Conservation (phyloP, 2,888 invertebrate species). For the Gonocerus acuteangulatus region DNA sequence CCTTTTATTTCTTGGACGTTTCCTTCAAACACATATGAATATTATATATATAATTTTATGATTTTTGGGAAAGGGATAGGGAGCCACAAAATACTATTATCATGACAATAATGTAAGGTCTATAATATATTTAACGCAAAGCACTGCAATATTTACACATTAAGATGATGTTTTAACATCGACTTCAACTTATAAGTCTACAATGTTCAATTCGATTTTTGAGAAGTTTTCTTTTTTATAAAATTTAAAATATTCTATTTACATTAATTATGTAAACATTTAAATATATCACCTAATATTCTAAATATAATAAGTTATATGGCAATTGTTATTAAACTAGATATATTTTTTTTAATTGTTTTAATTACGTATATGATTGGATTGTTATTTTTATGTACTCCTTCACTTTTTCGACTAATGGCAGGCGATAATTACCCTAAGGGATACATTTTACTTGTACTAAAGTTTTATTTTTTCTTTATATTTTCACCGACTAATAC, state of each 20-base stretch:
- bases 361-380: slow-evolving; percentile 36
- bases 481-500: slow-evolving; percentile 12
- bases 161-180: slow-evolving; percentile 24
- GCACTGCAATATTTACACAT: slow-evolving; percentile 30
- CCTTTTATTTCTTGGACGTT: neutral
- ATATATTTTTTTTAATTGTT: slow-evolving; percentile 29
- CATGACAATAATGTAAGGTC: neutral
- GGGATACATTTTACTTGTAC: slow-evolving; percentile 24
- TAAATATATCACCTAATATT: slow-evolving; percentile 34
- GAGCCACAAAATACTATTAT: neutral
- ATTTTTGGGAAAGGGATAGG: neutral
- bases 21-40: neutral
- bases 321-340: slow-evolving; percentile 34
- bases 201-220: slow-evolving; percentile 34
- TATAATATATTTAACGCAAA: slow-evolving; percentile 28
- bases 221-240: slow-evolving; percentile 33
- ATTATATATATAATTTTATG: neutral
- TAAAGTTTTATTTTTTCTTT: slow-evolving; percentile 6
- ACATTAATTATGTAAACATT: slow-evolving; percentile 34
- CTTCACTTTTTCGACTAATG: slow-evolving; percentile 17
- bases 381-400: slow-evolving; percentile 25
- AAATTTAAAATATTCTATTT: slow-evolving; percentile 40
- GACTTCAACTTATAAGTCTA: slow-evolving; percentile 15
- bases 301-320: slow-evolving; percentile 35
- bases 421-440: slow-evolving; percentile 31